These are phyloP conservation scores for Aphelinus certus DNA, from an alignment of 1,140 invertebrate genomes.

Conservation along the genomic window DNA sequence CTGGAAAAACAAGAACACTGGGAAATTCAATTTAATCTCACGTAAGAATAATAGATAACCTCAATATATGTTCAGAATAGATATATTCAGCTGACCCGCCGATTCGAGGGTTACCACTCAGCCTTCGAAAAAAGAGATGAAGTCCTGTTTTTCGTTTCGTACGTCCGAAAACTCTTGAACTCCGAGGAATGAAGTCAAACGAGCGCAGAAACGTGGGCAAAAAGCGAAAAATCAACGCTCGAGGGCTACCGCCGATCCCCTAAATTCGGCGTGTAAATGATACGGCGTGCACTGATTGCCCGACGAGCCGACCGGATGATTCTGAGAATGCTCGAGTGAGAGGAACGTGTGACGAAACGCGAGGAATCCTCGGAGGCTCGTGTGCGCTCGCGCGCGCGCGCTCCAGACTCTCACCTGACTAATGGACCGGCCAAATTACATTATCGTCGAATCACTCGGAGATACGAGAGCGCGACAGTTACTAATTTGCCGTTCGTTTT, in stretches of 20 bases:
- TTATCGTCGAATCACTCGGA: conserved; percentile 44
- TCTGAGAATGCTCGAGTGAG: conserved; percentile 8
- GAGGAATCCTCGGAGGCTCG: background rate
- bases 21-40: too few species aligned
- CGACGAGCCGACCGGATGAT: conserved; percentile 1
- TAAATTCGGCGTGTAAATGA: conserved; percentile 34
- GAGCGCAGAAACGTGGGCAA: too few species aligned
- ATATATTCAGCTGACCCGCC: too few species aligned
- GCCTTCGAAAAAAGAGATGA: too few species aligned
- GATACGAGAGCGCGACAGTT: conserved; percentile 26
- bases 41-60: too few species aligned
- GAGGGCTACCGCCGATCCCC: background rate
- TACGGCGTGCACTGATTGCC: conserved; percentile 19
- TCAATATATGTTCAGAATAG: too few species aligned
- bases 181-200: too few species aligned
- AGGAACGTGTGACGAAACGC: conserved; percentile 25
- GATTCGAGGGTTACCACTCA: too few species aligned
- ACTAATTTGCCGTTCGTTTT: conserved; percentile 22
- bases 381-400: background rate
- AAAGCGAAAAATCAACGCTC: too few species aligned
- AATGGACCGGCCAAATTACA: conserved; percentile 49
- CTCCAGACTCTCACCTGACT: conserved; percentile 38
- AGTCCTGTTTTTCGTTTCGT: too few species aligned
- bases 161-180: too few species aligned
- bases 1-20: too few species aligned